phyloP scores from a whole-genome alignment of 1,140 invertebrate species.

The Bombus waltoni region DNA sequence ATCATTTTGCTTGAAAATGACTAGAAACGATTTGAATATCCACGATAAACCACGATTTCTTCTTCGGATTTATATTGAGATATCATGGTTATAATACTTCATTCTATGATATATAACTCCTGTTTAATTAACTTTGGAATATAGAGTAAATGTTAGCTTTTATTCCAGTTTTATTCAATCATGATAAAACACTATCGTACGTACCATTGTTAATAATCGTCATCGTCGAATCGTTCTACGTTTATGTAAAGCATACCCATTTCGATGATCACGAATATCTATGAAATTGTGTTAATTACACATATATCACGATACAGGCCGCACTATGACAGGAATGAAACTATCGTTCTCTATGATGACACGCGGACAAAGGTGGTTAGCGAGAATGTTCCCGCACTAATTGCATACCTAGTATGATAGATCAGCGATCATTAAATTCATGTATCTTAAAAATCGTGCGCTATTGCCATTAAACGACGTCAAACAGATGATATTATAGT shows the following conservation, averaged over 20 bases:
- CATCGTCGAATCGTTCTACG: neutral
- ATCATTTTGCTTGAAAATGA: accelerated
- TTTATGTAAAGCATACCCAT: neutral
- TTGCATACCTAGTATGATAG: conserved; percentile 43
- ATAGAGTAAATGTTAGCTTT: neutral
- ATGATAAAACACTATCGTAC: neutral
- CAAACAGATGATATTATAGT: conserved; percentile 17
- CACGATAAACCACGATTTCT: too few species aligned
- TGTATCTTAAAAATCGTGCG: conserved; percentile 26
- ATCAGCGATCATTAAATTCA: conserved; percentile 43
- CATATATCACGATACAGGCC: conserved; percentile 17
- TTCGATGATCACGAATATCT: conserved; percentile 10
- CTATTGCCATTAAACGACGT: neutral
- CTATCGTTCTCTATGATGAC: conserved; percentile 41
- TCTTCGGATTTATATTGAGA: neutral
- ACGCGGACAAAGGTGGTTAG: conserved; percentile 35
- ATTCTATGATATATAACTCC: neutral
- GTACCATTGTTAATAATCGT: conserved; percentile 1
- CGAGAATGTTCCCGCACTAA: conserved; percentile 11
- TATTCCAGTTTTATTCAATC: neutral
- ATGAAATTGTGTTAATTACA: conserved; percentile 50
- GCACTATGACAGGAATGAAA: conserved; percentile 44
- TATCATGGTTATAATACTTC: accelerated
- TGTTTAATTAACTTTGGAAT: neutral
- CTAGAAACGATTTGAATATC: too few species aligned